phyloP scores from a whole-genome alignment of 2,113 vertebrate species.

The Siniperca chuatsi region DNA sequence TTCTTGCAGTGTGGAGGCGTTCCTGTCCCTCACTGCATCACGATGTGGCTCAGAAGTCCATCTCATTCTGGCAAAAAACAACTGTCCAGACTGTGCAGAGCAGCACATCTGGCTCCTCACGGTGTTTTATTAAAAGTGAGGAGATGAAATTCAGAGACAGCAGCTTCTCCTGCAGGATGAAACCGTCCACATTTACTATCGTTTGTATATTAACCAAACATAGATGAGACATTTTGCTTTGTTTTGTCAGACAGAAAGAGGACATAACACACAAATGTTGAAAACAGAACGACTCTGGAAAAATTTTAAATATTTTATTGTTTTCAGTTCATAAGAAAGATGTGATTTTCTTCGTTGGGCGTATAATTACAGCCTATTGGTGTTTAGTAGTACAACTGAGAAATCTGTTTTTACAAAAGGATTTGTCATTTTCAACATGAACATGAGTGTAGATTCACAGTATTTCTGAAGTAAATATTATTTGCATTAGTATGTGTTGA shows the following conservation, averaged over 20 bases:
- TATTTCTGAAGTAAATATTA: no score
- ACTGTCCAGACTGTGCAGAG: slow-evolving; percentile 24
- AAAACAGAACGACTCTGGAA: not conserved
- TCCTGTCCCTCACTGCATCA: not conserved
- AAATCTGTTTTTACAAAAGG: not conserved
- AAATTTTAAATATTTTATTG: slow-evolving; percentile 13
- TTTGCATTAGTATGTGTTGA: not conserved
- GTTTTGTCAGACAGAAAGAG: not conserved
- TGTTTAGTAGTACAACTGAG: not conserved
- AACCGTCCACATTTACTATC: not conserved
- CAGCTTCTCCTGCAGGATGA: slow-evolving; percentile 31
- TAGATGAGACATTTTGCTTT: not conserved
- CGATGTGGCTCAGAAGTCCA: not conserved
- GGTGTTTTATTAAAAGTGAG: not conserved
- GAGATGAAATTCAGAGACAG: slow-evolving; percentile 21
- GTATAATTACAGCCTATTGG: not conserved
- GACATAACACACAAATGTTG: not conserved
- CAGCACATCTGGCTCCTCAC: slow-evolving; percentile 2
- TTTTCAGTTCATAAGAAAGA: slow-evolving; percentile 26
- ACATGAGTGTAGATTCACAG: not conserved
- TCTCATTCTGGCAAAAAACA: not conserved
- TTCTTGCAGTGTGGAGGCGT: slow-evolving; percentile 20
- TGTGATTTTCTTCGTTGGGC: not conserved
- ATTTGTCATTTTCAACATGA: not conserved
- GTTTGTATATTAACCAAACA: not conserved